Evolutionary conservation across 92 coral and sea anemone species (phyloP).

Genomic region (Parazoanthus darwini): DNA sequence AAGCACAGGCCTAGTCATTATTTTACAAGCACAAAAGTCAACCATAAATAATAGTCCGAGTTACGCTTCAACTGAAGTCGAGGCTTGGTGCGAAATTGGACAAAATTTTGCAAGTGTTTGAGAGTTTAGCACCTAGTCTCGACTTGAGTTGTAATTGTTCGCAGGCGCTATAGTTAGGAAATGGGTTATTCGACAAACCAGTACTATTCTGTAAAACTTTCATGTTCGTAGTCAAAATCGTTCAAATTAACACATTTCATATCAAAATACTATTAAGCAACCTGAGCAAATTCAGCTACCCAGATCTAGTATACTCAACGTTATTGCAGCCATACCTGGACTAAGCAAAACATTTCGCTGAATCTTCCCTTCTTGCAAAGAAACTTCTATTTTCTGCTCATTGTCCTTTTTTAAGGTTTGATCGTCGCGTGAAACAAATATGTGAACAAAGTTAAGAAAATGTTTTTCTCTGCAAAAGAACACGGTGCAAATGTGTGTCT

Average conservation of each 20-base stretch:
- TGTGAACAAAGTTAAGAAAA: constrained; percentile 22
- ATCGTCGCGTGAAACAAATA: constrained; percentile 11
- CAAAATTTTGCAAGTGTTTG: too few species aligned
- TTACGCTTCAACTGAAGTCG: too few species aligned
- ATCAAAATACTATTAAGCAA: too few species aligned
- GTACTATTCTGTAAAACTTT: background rate
- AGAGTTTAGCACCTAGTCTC: too few species aligned
- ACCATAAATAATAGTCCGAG: too few species aligned
- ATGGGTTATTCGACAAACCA: too few species aligned
- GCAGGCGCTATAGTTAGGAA: too few species aligned
- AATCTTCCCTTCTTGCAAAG: constrained; percentile 39
- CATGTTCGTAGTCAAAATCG: background rate
- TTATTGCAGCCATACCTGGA: background rate
- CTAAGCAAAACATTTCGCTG: constrained; percentile 19
- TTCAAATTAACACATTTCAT: background rate
- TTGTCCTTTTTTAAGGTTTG: background rate
- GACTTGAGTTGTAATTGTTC: too few species aligned
- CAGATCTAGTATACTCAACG: background rate
- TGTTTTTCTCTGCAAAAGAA: background rate
- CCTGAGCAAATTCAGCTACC: background rate
- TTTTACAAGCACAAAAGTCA: background rate
- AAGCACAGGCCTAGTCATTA: background rate
- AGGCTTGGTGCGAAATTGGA: too few species aligned
- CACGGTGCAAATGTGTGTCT: background rate
- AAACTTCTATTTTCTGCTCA: constrained; percentile 9